Evolutionary conservation across 2,113 vertebrate genomes (phyloP).

Genomic region (Neogobius melanostomus): DNA sequence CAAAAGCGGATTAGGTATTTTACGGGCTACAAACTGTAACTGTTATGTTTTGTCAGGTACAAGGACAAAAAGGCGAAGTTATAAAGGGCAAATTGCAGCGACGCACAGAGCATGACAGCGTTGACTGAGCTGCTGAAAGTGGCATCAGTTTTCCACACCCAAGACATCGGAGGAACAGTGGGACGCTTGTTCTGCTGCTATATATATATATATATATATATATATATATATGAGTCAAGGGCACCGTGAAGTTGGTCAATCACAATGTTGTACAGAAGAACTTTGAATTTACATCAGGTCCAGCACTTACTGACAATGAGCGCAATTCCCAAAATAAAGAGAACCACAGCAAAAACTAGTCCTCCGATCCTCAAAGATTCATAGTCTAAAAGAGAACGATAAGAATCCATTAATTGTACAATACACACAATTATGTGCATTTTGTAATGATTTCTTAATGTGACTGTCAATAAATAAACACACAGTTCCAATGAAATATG

Average conservation of each 20-base stretch:
- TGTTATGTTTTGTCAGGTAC: conserved; percentile 25
- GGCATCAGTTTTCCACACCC: background rate
- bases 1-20: conserved; percentile 42
- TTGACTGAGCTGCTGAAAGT: conserved; percentile 11
- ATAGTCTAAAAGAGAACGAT: conserved; percentile 79
- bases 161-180: conserved; percentile 11
- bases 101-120: background rate
- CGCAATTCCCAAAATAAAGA: conserved; percentile 86
- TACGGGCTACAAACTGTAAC: conserved; percentile 39
- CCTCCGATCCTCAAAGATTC: conserved; percentile 85
- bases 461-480: background rate
- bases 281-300: background rate
- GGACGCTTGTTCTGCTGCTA: conserved; percentile 16
- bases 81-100: conserved; percentile 28
- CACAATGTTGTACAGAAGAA: conserved; percentile 3
- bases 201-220: too few relatives aligned
- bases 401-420: background rate
- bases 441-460: background rate
- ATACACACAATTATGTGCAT: background rate
- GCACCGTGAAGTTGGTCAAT: conserved; percentile 15
- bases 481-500: too few relatives aligned
- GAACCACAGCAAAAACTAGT: conserved; percentile 83
- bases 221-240: too few relatives aligned
- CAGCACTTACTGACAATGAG: conserved; percentile 86
- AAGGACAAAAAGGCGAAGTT: conserved; percentile 16